Percentiles rank a stretch among this genome's conserved stretches.
Evolutionary conservation across 2,113 vertebrate genomes (phyloP).

Genomic region (Hystrix cristata): DNA sequence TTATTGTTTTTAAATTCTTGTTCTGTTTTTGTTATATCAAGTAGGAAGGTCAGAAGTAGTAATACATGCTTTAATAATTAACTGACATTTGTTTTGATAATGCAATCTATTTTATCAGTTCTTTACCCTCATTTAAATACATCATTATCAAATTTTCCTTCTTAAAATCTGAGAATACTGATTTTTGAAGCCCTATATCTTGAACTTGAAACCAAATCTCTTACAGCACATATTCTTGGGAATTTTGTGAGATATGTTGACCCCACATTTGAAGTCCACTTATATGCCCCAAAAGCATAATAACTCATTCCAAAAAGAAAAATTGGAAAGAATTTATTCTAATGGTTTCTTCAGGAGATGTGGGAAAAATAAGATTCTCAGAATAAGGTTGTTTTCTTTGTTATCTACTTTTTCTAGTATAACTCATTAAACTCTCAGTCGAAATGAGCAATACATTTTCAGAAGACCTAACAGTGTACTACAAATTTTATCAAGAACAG

Average conservation of each 20-base stretch:
- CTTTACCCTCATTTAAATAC: neutral
- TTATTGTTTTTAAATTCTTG: neutral
- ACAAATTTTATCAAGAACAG: neutral
- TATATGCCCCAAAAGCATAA: neutral
- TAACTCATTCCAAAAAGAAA: neutral
- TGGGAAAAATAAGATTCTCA: neutral
- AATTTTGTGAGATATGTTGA: neutral
- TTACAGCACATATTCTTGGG: neutral
- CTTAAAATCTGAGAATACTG: neutral
- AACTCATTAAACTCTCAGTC: neutral
- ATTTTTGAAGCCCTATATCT: neutral
- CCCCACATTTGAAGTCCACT: neutral
- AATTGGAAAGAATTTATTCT: slow-evolving; percentile 13
- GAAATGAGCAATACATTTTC: neutral
- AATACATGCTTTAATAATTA: neutral
- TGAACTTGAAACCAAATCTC: neutral
- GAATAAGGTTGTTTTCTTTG: neutral
- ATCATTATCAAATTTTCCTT: neutral
- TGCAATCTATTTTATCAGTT: neutral
- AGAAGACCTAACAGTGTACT: neutral
- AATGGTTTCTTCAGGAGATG: neutral
- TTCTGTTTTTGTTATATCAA: neutral
- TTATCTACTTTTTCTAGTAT: neutral
- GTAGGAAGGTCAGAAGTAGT: neutral
- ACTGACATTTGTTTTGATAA: neutral